A percentile compares a stretch with the other conserved stretches of the same genome.
Evolutionary conservation across 92 coral and sea anemone genomes (phyloP).

Genomic region (Pocillopora meandrina): DNA sequence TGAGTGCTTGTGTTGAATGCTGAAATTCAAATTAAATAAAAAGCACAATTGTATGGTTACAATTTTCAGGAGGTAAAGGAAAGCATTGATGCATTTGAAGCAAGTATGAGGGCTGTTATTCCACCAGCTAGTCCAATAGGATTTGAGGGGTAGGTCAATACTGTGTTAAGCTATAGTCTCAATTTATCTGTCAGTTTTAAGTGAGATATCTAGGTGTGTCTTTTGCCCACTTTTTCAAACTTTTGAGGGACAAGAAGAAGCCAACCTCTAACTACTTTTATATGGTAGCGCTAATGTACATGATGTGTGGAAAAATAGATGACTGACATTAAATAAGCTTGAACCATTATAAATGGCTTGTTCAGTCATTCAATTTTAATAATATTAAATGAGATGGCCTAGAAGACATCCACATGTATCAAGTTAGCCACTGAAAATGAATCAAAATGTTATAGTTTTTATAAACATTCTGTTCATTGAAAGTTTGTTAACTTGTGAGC

Average conservation of each 20-base stretch:
- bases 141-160: conserved; percentile 71
- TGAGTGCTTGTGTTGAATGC: not conserved
- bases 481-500: not conserved
- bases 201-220: not conserved
- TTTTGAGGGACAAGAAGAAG: not conserved
- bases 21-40: not conserved
- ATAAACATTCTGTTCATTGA: not conserved
- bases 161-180: not conserved
- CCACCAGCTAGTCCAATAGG: conserved; percentile 85
- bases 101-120: conserved; percentile 81
- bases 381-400: no score
- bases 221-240: not conserved
- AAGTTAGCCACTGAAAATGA: no score
- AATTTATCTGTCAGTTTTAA: not conserved
- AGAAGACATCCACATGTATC: no score
- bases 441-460: not conserved
- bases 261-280: no score
- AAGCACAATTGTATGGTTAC: not conserved
- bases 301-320: no score
- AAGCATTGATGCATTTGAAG: conserved; percentile 89
- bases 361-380: no score
- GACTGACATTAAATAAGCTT: no score
- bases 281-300: no score
- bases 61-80: conserved; percentile 79
- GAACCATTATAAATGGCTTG: no score